Base-by-base conservation (phyloP, 92 coral and sea anemone genomes). In the Montipora capitata region DNA sequence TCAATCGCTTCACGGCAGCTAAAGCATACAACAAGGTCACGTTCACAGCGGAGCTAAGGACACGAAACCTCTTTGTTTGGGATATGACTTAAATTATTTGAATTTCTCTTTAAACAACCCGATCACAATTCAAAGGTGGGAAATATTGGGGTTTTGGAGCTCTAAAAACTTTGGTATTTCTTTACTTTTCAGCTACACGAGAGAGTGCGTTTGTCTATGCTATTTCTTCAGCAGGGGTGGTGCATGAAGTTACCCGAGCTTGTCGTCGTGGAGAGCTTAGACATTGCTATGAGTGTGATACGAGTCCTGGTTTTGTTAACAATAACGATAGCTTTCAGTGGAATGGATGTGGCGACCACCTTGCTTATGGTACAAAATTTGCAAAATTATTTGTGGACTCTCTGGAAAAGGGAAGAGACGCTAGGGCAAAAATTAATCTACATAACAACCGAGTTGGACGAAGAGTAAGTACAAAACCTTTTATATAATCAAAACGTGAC, bases 271-370 rank as follows among this genome's bases (percentile, higher is more conserved):
- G 98, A 16, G 98, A 94, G 72, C 91, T 98, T n/a, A 88, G 58
- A 18, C 92, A 94, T 35, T 98, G 99, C 49, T 66, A 94, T 10
- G 52, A 48, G 52, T 98, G 99, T 75, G 93, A 76, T 40, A 49
- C 18, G 13, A 93, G 78, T 51, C 68, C 52, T 48, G 52, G 77
- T 38, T 72, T 78, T 15, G 94, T 93, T 11, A 61, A 86, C 39
- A 88, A 94, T 61, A 87, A 85, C 4, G 85, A 95, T 40, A 96
- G 93, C 14, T 98, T 96, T 74, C 89, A 91, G 12, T 98, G 99
- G 99, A 95, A 92, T 77, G 98, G 99, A 40, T 98, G 99, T 45
- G 94, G 98, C 20, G 98, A 94, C 67, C 96, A 98, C 89, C 92
- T 98, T 44, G 88, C 63, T 51, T 98, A 90, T 51, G 99, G 99